Evolutionary conservation across 1,140 invertebrate genomes (phyloP).

Genomic region (Leptinotarsa undecemlineata): DNA sequence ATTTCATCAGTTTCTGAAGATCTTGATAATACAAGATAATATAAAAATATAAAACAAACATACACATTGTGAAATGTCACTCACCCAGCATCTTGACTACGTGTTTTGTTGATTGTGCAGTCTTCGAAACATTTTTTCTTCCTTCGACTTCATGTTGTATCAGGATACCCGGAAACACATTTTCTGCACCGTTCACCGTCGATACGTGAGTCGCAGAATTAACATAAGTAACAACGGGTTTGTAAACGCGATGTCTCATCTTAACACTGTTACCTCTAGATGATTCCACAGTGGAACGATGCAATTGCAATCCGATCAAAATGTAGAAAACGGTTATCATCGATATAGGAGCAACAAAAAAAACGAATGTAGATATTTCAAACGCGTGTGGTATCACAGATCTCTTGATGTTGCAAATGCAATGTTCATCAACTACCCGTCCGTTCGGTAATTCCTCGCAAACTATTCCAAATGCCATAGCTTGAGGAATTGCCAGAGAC

Average conservation of each 20-base stretch:
- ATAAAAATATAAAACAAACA: too few species aligned
- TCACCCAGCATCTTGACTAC: constrained; percentile 70
- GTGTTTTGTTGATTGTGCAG: constrained; percentile 57
- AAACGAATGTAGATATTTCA: constrained; percentile 73
- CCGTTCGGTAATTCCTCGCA: constrained; percentile 57
- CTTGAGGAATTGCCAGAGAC: constrained; percentile 72
- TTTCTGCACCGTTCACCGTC: constrained; percentile 33
- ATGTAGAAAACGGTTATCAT: constrained; percentile 75
- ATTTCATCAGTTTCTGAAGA: too few species aligned
- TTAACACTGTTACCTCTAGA: constrained; percentile 46
- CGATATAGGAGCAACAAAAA: constrained; percentile 79
- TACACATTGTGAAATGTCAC: constrained; percentile 32
- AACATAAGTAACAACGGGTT: constrained; percentile 16
- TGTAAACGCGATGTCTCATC: constrained; percentile 39
- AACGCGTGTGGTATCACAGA: constrained; percentile 66
- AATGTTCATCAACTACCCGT: constrained; percentile 58
- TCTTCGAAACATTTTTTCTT: constrained; percentile 60
- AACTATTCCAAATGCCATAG: constrained; percentile 59
- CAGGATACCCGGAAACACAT: constrained; percentile 15
- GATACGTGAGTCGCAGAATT: constrained; percentile 28
- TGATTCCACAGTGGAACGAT: constrained; percentile 55
- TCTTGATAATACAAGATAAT: too few species aligned
- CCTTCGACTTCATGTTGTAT: constrained; percentile 41
- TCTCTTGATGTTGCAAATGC: constrained; percentile 50
- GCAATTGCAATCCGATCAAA: constrained; percentile 69